Evolutionary conservation across 2,113 vertebrate species (phyloP), one percentile per base, ranked within the genome.

Genomic region (Vanacampus margaritifer): DNA sequence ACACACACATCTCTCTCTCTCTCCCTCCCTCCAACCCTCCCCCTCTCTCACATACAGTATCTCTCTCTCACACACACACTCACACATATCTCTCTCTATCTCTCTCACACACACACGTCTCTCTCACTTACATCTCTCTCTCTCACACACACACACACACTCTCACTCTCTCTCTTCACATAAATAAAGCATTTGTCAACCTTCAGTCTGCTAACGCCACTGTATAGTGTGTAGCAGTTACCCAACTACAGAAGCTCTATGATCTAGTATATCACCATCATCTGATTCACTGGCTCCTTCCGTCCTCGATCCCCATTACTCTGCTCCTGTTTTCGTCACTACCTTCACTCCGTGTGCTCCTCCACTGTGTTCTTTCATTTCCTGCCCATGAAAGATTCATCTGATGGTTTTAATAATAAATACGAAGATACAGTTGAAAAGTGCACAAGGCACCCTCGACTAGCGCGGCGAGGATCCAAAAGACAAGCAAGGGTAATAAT

Each of bases 371-470:
- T 88, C 76, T 84, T 90, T 90, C 84, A 91, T 91, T 89, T 90
- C 88, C 88, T 79, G 76, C 53, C 62, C 82, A 91, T 91, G 76
- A 91, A 91, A 89, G 81, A 91, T 91, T 89, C 65, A 91, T 89
- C 61, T 36, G 73, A 51, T 23, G 19, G 32, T 65, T 79, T 90
- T 80, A 90, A 89, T 89, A 87, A 89, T 89, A 80, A 75, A 89
- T 85, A 75, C 59, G 63, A 69, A 79, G 74, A 79, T 68, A 65
- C 72, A 67, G 82, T 79, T 83, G 83, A 81, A 82, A 82, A 86
- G 81, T 83, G 78, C 64, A 76, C 76, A 26, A 82, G 37, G 62
- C 39, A 64, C 73, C 65, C 60, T 67, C 54, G 62, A 76, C 65
- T 79, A 35, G 32, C 68, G 67, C 64, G 24, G 69, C 64, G 50